Evolutionary conservation across 1,140 invertebrate genomes (phyloP), one percentile per base, ranked within the genome.

Genomic region (Medauroidea extradentata): DNA sequence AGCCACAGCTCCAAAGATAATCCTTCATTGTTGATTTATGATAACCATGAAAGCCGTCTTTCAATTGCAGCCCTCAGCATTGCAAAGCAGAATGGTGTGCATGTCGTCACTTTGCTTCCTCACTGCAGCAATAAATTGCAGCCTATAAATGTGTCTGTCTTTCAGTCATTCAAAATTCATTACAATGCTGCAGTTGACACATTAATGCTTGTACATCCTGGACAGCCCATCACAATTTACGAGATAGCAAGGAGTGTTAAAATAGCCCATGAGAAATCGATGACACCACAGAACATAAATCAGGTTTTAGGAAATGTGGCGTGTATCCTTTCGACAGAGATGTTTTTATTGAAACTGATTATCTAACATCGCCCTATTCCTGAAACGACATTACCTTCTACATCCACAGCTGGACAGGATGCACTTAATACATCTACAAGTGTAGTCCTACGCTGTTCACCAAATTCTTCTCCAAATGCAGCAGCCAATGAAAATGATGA

Each of bases 341-440:
- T 41, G 64, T 75, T 21, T 75, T 75, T 61, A n/a, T 48, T 23
- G 68, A 73, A 14, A 50, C 63, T 38, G 73, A 77, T 16, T 75
- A 72, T 69, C 14, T 65, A n/a, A 63, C 71, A 41, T 51, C 66
- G 25, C 51, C 49, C 44, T n/a, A n/a, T n/a, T n/a, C n/a, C n/a
- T n/a, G n/a, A n/a, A n/a, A n/a, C n/a, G n/a, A n/a, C n/a, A n/a
- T n/a, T n/a, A n/a, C n/a, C n/a, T n/a, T n/a, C n/a, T n/a, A n/a
- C n/a, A n/a, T n/a, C n/a, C n/a, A n/a, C n/a, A n/a, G n/a, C n/a
- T n/a, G n/a, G n/a, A n/a, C n/a, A n/a, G n/a, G n/a, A n/a, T n/a
- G n/a, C n/a, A n/a, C n/a, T n/a, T n/a, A n/a, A n/a, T n/a, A n/a
- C n/a, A n/a, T n/a, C n/a, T n/a, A n/a, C n/a, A n/a, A n/a, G n/a